These are phyloP conservation scores for Clarias platycephalus DNA, from an alignment of 2,797 vertebrate species.

Conservation along the genomic window DNA sequence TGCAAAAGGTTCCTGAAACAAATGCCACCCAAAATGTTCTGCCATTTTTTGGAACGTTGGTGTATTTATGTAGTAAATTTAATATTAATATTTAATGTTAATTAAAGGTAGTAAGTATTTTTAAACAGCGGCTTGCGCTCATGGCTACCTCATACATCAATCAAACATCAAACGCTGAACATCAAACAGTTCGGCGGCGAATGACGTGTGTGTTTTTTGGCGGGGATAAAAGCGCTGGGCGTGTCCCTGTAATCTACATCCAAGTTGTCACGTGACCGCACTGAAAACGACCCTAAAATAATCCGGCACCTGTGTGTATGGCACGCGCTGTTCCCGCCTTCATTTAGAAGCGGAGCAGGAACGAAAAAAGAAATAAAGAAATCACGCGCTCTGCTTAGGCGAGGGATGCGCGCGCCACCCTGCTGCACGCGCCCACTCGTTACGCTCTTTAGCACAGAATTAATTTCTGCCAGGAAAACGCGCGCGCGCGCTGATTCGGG, in stretches of 20 bases:
- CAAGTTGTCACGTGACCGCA: neutral
- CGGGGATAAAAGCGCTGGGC: neutral
- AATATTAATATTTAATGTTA: too few relatives aligned
- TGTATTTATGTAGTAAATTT: neutral
- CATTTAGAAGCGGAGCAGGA: slow-evolving; percentile 9
- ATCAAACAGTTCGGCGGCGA: slow-evolving; percentile 9
- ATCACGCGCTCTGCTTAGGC: slow-evolving; percentile 19
- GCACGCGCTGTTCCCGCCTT: slow-evolving; percentile 32
- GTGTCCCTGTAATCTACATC: neutral
- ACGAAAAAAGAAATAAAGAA: neutral
- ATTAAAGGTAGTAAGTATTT: neutral
- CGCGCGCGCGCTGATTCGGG: neutral
- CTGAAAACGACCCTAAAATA: neutral
- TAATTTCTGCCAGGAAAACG: neutral
- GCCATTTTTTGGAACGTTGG: neutral
- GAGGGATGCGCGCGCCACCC: slow-evolving; percentile 58
- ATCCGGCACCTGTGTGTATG: neutral
- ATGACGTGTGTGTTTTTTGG: neutral
- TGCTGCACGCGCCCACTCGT: slow-evolving; percentile 35
- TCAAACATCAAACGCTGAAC: neutral
- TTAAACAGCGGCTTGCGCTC: neutral
- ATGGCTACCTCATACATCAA: neutral
- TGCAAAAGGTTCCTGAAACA: neutral
- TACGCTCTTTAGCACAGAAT: slow-evolving; percentile 10
- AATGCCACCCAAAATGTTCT: neutral